Conservation (phyloP, 2,113 vertebrate genomes). For the Myodes glareolus region DNA sequence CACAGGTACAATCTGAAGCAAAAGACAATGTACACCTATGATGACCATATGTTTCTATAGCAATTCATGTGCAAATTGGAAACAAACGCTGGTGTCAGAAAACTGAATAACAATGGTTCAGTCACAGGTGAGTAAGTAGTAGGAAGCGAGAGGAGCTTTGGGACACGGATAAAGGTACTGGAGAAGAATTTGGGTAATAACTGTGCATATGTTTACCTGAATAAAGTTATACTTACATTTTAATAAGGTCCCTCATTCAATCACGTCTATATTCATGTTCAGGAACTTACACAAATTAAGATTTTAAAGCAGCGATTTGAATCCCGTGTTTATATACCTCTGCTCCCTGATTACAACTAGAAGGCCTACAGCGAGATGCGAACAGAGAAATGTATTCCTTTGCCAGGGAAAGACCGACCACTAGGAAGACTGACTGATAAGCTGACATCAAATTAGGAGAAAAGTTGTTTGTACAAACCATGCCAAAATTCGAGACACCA, state of each 20-base stretch:
- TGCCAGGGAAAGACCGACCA: not conserved
- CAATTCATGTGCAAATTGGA: not conserved
- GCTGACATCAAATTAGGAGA: not conserved
- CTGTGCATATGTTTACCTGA: not conserved
- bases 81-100: not conserved
- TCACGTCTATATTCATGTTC: not conserved
- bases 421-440: not conserved
- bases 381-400: not conserved
- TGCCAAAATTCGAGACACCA: not conserved
- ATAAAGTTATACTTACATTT: conserved; percentile 31
- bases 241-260: not conserved
- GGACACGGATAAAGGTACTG: not conserved
- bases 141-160: not conserved
- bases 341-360: not conserved
- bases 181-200: not conserved
- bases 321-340: not conserved
- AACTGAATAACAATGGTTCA: not conserved
- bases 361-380: not conserved
- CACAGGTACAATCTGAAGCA: not conserved
- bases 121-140: not conserved
- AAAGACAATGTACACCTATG: not conserved
- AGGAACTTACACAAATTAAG: not conserved
- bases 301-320: not conserved
- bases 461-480: not conserved
- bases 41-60: not conserved